Evolutionary conservation across 1,140 invertebrate species (phyloP), one percentile per base, ranked within the genome.

Genomic region (Pemphigus obesinymphae): DNA sequence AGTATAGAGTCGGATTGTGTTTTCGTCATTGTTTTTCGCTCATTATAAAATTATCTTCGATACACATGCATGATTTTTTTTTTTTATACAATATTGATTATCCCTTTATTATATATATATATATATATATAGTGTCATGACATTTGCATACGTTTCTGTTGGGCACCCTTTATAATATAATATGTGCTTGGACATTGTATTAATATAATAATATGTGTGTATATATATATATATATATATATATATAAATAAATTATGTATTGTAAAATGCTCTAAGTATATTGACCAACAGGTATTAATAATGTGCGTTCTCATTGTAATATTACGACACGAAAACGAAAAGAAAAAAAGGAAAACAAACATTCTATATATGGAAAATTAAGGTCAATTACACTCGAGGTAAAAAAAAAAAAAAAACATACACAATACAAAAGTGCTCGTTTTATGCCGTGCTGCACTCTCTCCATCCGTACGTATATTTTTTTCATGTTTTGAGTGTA

Each of bases 311-410:
- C 76, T 80, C 76, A 80, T 80, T 80, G 76, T 80, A 34, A 58
- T 75, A 40, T 76, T 76, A 76, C 73, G 73, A 37, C n/a, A 76
- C 53, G 26, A 45, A 80, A 80, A 70, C 13, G 23, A 26, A 63
- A 34, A 45, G 37, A 45, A 50, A 73, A 73, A 11, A 78, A 78
- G 34, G 37, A 80, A 80, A 63, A 80, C 76, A 80, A 80, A 80
- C 53, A 37, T 63, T 80, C 76, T 80, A 80, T 80, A 80, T 61
- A 80, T 43, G 76, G 76, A 61, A 80, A 58, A 80, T 80, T 80
- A 80, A 80, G 76, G 76, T 80, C 76, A 80, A 80, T 80, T 80
- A 80, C 55, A 63, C 76, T 61, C 37, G 11, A 45, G 37, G 55
- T 26, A 73, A 50, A 70, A 40, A 63, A 63, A 63, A 31, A 50